phyloP scores from a whole-genome alignment of 2,797 vertebrate species.

The Mus minutoides region DNA sequence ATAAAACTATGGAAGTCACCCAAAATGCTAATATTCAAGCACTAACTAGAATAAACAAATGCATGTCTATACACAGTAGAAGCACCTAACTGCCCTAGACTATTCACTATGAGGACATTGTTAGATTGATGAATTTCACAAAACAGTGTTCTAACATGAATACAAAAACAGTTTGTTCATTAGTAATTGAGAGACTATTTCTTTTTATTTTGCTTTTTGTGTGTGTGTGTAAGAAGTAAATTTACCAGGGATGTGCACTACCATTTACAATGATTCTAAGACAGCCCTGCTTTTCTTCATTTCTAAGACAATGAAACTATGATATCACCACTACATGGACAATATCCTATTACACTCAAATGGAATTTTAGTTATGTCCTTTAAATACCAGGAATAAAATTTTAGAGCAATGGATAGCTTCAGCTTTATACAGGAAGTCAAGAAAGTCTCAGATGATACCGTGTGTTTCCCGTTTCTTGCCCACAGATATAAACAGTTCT shows the following conservation, averaged over 20 bases:
- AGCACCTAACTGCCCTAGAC: background rate
- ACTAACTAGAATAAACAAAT: background rate
- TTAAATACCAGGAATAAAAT: constrained; percentile 42
- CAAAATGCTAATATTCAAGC: background rate
- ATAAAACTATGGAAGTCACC: background rate
- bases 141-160: constrained; percentile 15
- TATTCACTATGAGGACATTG: background rate
- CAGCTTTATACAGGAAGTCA: background rate
- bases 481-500: background rate
- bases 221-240: too few species aligned
- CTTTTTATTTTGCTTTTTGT: background rate
- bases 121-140: background rate
- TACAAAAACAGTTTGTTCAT: constrained; percentile 5
- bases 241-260: background rate
- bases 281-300: constrained; percentile 7
- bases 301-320: background rate
- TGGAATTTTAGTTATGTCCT: background rate
- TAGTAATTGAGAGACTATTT: background rate
- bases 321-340: background rate
- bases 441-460: background rate
- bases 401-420: background rate
- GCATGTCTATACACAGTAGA: background rate
- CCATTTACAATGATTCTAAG: background rate
- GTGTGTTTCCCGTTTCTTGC: background rate
- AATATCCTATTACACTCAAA: background rate